phyloP scores from a whole-genome alignment of 1,140 invertebrate species.

The Oedothorax gibbosus region DNA sequence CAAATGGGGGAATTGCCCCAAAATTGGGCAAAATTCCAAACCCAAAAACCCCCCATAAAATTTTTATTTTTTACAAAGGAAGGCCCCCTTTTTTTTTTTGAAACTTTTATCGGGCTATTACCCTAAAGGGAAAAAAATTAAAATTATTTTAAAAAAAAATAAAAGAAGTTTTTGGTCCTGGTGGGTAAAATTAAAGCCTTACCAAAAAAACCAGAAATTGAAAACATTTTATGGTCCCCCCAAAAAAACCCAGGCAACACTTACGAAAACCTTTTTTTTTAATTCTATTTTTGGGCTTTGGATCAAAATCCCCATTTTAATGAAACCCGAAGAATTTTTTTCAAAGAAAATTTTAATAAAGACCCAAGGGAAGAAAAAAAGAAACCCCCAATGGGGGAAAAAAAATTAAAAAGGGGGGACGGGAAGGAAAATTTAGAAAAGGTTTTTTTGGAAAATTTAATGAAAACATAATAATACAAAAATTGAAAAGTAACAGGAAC shows the following conservation, averaged over 20 bases:
- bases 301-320: background rate
- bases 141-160: constrained; percentile 12
- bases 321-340: background rate
- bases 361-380: background rate
- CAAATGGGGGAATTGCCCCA: constrained; percentile 10
- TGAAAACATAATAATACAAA: background rate
- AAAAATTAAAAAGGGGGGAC: background rate
- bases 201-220: too few relatives aligned
- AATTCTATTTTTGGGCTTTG: background rate
- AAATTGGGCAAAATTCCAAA: too few relatives aligned
- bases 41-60: constrained; percentile 1
- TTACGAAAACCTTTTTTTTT: background rate
- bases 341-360: background rate
- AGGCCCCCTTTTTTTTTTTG: constrained; percentile 20
- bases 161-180: too few relatives aligned
- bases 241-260: background rate
- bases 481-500: constrained; percentile 6
- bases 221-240: too few relatives aligned
- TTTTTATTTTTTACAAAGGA: constrained; percentile 21
- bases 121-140: constrained; percentile 1
- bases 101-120: constrained; percentile 8
- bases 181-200: too few relatives aligned
- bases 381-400: background rate
- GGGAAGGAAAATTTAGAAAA: background rate
- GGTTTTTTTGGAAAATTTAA: background rate